Evolutionary conservation across 1,140 invertebrate genomes (phyloP), one percentile per base, ranked within the genome.

Genomic region (Saccostrea echinata): DNA sequence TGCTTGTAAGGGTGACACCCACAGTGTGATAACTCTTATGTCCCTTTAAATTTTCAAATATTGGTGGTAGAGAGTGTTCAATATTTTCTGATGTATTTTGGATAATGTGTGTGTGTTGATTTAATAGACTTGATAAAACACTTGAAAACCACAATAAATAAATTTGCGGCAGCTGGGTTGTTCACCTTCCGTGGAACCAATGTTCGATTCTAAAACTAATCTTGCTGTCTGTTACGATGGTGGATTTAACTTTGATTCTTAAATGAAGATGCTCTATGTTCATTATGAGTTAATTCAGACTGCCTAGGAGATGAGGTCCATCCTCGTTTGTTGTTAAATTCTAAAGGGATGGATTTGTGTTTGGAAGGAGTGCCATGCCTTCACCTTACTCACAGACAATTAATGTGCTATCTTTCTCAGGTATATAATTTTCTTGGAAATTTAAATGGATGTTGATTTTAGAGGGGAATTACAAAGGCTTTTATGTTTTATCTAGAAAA

Each of bases 41-140:
- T 76, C 68, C 68, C 68, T 76, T 76, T 76, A 76, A 76, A 76
- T 76, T 76, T 76, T 76, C 68, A 76, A 76, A 33, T 76, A 64
- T 64, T 64, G 57, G n/a, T 24, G 24, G 57, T 13, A 64, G 21
- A 43, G 9, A 64, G 21, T 76, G 68, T 76, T 76, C 68, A 76
- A 76, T 76, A 76, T 76, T 76, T 76, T 76, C 21, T 11, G 30
- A 76, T 76, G 27, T 76, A 76, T 76, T 76, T 76, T 76, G 68
- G 68, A 33, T 76, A 27, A 30, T 30, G 27, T 76, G 68, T 76
- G 68, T 76, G 27, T 76, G 68, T 76, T 76, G 68, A 76, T 24
- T 71, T 71, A 71, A 71, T 71, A 24, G 64, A 71, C 68, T 76
- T 76, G 68, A 76, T 35, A 76, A n/a, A 76, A 76, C 68, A 76